Evolutionary conservation across 2,888 invertebrate species (phyloP), one percentile per base, ranked within the genome.

Genomic region (Noctua fimbriata): DNA sequence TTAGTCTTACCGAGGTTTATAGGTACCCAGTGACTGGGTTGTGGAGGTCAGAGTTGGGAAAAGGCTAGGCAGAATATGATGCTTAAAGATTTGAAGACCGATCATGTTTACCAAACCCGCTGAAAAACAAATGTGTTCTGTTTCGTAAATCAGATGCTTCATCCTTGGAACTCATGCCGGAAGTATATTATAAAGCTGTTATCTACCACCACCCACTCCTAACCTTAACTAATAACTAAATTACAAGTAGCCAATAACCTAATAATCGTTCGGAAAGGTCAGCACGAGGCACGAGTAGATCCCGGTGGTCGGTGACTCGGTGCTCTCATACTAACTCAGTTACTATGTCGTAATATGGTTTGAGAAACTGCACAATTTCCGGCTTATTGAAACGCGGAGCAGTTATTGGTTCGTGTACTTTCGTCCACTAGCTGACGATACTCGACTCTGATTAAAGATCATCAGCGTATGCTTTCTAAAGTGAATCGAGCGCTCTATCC

Each of bases 241-340:
- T 86, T 69, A 71, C 63, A 24, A 74, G 66, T 72, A 24, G 24
- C 71, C 78, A 69, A 69, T 84, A 84, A 86, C 73, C 52, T 52
- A 72, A 82, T 84, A 49, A 78, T 78, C 78, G 73, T 52, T 60
- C 18, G 65, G 28, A 74, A 47, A 82, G 86, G 83, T 77, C 83
- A 78, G 7, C 67, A 21, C 32, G 9, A 10, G 67, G n/a, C 21
- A 14, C 36, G 69, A 55, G 47, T n/a, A 71, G 73, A 60, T 69
- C 24, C 52, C 66, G 65, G 49, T 36, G 41, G 41, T 32, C 41
- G 49, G 32, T 21, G 9, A 44, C 44, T 18, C 44, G 60, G 7
- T 14, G 60, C 63, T 52, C 63, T 71, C 76, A 71, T 66, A 71
- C 63, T 73, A 86, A 86, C 44, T 58, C 21, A 28, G 65, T 77